Evolutionary conservation across 2,113 vertebrate species (phyloP), one percentile per base, ranked within the genome.

Genomic region (Illadopsis cleaveri): DNA sequence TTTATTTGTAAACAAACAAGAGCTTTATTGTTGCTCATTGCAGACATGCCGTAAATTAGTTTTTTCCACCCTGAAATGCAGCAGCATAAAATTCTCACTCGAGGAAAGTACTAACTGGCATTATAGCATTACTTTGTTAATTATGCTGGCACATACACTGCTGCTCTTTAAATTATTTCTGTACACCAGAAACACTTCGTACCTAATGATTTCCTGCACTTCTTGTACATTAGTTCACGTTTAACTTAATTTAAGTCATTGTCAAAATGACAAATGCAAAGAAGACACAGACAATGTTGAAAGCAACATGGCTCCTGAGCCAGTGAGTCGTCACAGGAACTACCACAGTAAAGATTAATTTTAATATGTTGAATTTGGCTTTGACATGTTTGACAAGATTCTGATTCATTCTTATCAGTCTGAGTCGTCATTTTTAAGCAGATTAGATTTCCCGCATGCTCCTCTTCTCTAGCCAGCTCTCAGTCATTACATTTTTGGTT

Each of bases 1-100:
- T 97, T 97, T 96, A 97, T 97, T 94, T 90, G 93, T 93, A 96
- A 97, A 96, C 91, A 96, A 94, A 89, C 58, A 83, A 28, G 76
- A 82, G 50, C 53, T 95, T 94, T 96, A 96, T 90, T 95, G 89
- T 93, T 73, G 65, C 82, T 68, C 81, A 57, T 86, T 89, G 69
- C 54, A 93, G 80, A 89, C 76, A 80, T 0, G 1, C 72, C 23
- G 44, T 96, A 93, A 95, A 96, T 97, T 94, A 95, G 76, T 65
- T 95, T 96, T 94, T 95, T 93, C 65, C 82, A 89, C 2, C 1
- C 83, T 68, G 70, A 92, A 93, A 95, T 79, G 60, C 44, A 54
- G 56, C 10, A 57, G 58, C 68, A 93, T 92, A 96, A 96, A 94
- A 93, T 85, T 65, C 86, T 95, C 37, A 84, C 82, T 96, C 0